These are phyloP conservation scores for Spondyliosoma cantharus DNA, from an alignment of 2,797 vertebrate genomes.

Conservation along the genomic window DNA sequence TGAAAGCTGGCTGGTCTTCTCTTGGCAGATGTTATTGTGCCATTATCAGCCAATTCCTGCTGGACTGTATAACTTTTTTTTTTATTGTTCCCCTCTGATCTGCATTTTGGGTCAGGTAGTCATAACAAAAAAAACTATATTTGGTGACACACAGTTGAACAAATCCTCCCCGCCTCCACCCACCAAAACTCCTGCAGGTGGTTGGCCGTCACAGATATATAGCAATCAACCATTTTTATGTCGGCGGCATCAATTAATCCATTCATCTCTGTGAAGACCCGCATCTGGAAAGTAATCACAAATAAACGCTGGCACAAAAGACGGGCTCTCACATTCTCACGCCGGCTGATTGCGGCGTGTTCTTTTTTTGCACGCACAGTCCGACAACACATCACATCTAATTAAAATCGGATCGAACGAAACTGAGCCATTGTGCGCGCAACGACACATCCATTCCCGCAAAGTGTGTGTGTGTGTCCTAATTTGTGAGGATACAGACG, in stretches of 20 bases:
- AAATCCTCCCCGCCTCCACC: neutral
- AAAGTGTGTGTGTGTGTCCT: slow-evolving; percentile 36
- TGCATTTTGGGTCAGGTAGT: neutral
- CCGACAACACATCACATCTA: slow-evolving; percentile 37
- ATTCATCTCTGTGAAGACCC: neutral
- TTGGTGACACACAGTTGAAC: neutral
- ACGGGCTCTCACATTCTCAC: neutral
- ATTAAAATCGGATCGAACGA: slow-evolving; percentile 61
- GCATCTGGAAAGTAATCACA: neutral
- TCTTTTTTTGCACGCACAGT: slow-evolving; percentile 2
- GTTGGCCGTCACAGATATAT: too few species aligned
- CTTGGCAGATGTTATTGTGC: neutral
- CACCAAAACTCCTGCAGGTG: too few species aligned
- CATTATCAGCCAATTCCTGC: neutral
- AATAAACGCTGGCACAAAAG: neutral
- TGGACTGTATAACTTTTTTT: too few species aligned
- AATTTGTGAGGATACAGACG: slow-evolving; percentile 54
- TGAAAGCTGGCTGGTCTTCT: neutral
- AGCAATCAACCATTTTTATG: neutral
- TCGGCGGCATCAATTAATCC: neutral
- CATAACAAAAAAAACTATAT: neutral
- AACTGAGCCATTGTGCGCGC: slow-evolving; percentile 21
- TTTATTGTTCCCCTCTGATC: neutral
- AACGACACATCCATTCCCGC: slow-evolving; percentile 40
- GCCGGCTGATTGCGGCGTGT: slow-evolving; percentile 18